These are phyloP conservation scores for Falco columbarius DNA, from an alignment of 2,797 vertebrate species.

Conservation along the genomic window DNA sequence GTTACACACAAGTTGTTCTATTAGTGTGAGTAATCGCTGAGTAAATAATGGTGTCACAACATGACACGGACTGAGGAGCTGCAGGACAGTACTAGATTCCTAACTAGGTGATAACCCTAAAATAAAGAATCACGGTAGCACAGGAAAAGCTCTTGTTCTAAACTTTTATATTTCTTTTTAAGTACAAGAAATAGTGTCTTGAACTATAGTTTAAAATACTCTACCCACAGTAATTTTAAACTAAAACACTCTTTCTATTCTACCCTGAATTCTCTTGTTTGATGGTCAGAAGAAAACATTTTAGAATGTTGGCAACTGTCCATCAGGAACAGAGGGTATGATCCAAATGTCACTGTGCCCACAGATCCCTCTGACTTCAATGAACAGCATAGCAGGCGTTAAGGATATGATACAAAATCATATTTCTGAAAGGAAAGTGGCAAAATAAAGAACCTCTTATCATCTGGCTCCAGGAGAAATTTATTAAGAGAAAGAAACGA, in stretches of 20 bases:
- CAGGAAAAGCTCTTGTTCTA: neutral
- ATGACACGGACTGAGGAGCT: neutral
- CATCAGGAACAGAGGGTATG: neutral
- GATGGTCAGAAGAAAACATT: neutral
- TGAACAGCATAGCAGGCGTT: neutral
- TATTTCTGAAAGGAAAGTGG: neutral
- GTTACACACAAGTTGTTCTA: conserved; percentile 9
- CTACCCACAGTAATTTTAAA: neutral
- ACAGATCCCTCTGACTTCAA: neutral
- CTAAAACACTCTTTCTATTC: neutral
- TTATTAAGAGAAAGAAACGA: neutral
- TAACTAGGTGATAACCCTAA: neutral
- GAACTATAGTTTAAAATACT: neutral
- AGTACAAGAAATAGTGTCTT: neutral
- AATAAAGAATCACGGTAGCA: neutral
- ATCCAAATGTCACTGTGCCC: neutral
- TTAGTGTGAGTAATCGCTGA: conserved; percentile 14
- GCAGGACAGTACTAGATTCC: neutral
- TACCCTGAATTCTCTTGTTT: neutral
- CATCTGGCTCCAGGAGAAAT: neutral
- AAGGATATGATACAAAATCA: neutral
- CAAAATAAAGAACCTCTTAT: neutral
- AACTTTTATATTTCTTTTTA: neutral
- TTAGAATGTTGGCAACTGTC: neutral
- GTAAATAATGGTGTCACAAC: neutral